A percentile compares a stretch with the other conserved stretches of the same genome.
phyloP scores from a whole-genome alignment of 2,888 invertebrate species.

The Eustalomyia histrio region DNA sequence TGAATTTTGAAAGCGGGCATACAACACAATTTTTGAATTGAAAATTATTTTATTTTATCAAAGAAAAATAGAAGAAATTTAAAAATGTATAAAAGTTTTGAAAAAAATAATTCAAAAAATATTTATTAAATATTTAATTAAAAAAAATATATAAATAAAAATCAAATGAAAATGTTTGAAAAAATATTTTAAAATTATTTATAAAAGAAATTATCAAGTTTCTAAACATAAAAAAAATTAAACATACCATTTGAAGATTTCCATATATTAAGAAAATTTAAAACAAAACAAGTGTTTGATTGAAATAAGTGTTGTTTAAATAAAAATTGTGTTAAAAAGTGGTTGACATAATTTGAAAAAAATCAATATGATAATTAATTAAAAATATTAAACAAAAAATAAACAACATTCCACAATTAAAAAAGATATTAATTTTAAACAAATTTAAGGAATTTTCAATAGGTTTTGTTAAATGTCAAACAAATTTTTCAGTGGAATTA shows the following conservation, averaged over 20 bases:
- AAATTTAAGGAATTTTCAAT: conserved; percentile 36
- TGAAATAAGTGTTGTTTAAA: conserved; percentile 40
- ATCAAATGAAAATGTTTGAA: conserved; percentile 9
- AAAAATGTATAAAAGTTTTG: conserved; percentile 6
- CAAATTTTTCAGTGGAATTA: not conserved
- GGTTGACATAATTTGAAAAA: conserved; percentile 27
- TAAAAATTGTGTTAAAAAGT: conserved; percentile 27
- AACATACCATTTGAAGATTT: conserved; percentile 63
- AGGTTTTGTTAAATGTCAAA: conserved; percentile 27
- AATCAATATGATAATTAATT: conserved; percentile 40
- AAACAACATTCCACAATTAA: conserved; percentile 52
- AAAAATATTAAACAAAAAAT: conserved; percentile 27
- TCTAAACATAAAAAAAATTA: conserved; percentile 47
- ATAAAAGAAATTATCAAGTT: conserved; percentile 38
- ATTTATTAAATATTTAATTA: no score
- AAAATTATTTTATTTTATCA: conserved; percentile 24
- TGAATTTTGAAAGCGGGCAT: conserved; percentile 68
- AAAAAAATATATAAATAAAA: conserved; percentile 39
- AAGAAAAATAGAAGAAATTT: conserved; percentile 15
- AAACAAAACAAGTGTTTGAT: conserved; percentile 35
- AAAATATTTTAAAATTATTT: conserved; percentile 20
- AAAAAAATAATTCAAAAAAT: conserved; percentile 1
- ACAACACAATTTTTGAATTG: conserved; percentile 34
- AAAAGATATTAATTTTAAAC: conserved; percentile 5
- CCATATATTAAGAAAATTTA: conserved; percentile 58